A percentile compares a stretch with the other conserved stretches of the same genome.
Evolutionary conservation across 2,888 invertebrate species (phyloP).

Genomic region (Cerastis rubricosa): DNA sequence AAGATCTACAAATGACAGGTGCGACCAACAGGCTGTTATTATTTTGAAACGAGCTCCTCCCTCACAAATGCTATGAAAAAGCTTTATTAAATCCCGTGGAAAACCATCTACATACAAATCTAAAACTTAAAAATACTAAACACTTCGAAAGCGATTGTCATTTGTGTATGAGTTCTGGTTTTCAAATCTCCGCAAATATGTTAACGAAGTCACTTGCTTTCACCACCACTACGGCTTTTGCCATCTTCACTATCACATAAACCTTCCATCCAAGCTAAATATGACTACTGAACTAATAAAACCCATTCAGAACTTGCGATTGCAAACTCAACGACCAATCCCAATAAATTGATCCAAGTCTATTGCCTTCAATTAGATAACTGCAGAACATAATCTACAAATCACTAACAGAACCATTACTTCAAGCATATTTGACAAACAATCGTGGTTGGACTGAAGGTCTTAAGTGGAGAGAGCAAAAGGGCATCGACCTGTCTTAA

Average conservation of each 20-base stretch:
- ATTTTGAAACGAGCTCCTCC: too few relatives aligned
- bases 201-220: neutral
- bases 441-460: conserved; percentile 49
- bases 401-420: conserved; percentile 60
- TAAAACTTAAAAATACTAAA: neutral
- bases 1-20: too few relatives aligned
- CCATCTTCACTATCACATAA: conserved; percentile 11
- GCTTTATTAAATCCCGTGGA: neutral
- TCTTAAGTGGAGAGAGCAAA: conserved; percentile 67
- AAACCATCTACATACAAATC: too few relatives aligned
- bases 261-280: conserved; percentile 11
- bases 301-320: conserved; percentile 18
- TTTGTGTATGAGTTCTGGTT: neutral
- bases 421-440: conserved; percentile 66
- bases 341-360: conserved; percentile 50
- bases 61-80: neutral
- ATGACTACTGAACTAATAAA: conserved; percentile 2
- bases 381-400: conserved; percentile 58
- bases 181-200: neutral
- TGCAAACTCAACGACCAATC: conserved; percentile 35
- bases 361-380: conserved; percentile 60
- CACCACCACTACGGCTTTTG: too few relatives aligned
- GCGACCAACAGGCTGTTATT: too few relatives aligned
- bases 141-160: neutral
- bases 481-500: conserved; percentile 82